Base-by-base conservation (phyloP, 1,140 invertebrate species). In the Neodiprion fabricii region DNA sequence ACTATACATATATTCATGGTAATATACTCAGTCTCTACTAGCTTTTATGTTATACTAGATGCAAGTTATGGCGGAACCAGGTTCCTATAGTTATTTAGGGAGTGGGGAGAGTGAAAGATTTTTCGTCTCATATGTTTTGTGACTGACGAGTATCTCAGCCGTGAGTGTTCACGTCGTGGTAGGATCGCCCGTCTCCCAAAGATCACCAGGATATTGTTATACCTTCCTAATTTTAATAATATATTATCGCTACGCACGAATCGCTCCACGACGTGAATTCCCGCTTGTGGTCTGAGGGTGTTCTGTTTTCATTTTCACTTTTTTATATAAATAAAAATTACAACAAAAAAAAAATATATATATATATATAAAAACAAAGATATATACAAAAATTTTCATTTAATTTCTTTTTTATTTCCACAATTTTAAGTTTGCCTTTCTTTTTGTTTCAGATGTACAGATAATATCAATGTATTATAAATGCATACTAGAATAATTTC, bases 61-160 rank as follows among this genome's bases (percentile, higher is more conserved):
- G 76, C 78, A 83, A 82, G 78, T 82, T 81, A 80, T 79, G 79
- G 72, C 78, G 81, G 80, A 84, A 84, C 80, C 77, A 82, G 74
- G 81, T 84, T 85, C 84, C 80, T 82, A 83, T 82, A 83, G 80
- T 79, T 76, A 84, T 83, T 84, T 84, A 83, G 79, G 79, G 77
- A 80, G 80, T 76, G 80, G 82, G 77, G 76, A 79, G 76, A 82
- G 77, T 76, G 77, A 81, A 80, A 77, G 74, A 68, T 66, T 78
- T 70, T 80, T 82, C 78, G 76, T 74, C 75, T 77, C 72, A 78
- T 76, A 77, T 68, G 53, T 82, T 84, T 85, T 84, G 84, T 82
- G 84, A 84, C 82, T 84, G 84, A 84, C 81, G 82, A 85, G 83
- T 82, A 80, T 82, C 80, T 83, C 80, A 61, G 81, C 76, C 79